Evolutionary conservation across 53 echinoderm and acorn worm genomes (phyloP).

Genomic region (Pentamera pediparva): DNA sequence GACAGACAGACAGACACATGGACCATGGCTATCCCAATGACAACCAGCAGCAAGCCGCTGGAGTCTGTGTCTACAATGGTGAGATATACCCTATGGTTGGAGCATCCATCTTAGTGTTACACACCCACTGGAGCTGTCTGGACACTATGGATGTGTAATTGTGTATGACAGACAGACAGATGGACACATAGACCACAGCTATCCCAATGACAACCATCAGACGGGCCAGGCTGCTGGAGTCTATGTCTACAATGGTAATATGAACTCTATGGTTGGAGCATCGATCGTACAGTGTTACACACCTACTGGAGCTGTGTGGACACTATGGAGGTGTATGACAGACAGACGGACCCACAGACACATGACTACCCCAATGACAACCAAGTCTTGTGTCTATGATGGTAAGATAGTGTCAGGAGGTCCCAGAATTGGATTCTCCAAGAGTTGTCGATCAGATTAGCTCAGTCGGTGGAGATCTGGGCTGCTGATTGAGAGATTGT

Average conservation of each 20-base stretch:
- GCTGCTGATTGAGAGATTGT: too few species aligned
- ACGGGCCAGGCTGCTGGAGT: slow-evolving; percentile 84
- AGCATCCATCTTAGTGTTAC: too few species aligned
- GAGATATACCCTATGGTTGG: too few species aligned
- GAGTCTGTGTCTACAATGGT: slow-evolving; percentile 67
- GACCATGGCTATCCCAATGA: slow-evolving; percentile 58
- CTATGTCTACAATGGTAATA: slow-evolving; percentile 64
- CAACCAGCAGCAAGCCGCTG: slow-evolving; percentile 73
- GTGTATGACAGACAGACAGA: too few species aligned
- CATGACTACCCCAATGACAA: slow-evolving; percentile 56
- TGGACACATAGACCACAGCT: slow-evolving; percentile 49
- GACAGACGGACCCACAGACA: slow-evolving; percentile 55
- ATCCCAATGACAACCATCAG: slow-evolving; percentile 65
- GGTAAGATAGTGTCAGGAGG: too few species aligned
- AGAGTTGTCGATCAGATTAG: too few species aligned
- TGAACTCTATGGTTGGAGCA: too few species aligned
- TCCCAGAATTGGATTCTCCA: too few species aligned
- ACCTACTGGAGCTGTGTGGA: slow-evolving; percentile 81
- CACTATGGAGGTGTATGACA: too few species aligned
- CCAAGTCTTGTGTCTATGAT: slow-evolving; percentile 51
- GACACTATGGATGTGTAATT: too few species aligned
- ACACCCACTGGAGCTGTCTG: slow-evolving; percentile 77
- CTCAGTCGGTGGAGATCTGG: too few species aligned
- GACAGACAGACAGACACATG: slow-evolving; percentile 54
- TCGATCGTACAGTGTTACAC: too few species aligned